Evolutionary conservation across 2,888 invertebrate species (phyloP), one percentile per base, ranked within the genome.

Genomic region (Spodoptera littoralis): DNA sequence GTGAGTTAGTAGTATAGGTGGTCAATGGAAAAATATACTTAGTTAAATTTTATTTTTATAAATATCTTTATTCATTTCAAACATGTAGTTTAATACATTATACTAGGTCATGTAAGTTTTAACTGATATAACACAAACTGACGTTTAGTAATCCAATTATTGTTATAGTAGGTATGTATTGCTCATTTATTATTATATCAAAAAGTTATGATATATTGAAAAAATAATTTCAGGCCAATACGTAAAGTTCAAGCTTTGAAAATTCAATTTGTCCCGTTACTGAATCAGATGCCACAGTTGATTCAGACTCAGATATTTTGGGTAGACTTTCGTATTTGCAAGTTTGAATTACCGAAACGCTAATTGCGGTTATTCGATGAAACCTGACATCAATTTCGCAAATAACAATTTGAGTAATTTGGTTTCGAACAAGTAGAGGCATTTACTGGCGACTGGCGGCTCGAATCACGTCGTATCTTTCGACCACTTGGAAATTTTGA

Each of bases 341-440:
- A 82, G 78, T 83, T 81, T 78, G 77, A 84, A 84, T 82, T 80
- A 79, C 65, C 66, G 71, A 62, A 79, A 77, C 70, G 76, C 79
- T 82, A 81, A 83, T 83, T 82, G 80, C 76, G 82, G 81, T 80
- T 84, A 84, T 83, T 78, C 71, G 75, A 80, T 70, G 79, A 80
- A 86, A 84, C 76, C 81, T 82, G 80, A 83, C 84, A 83, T 83
- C 80, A 80, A 86, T 85, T 85, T 84, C 63, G 73, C 80, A 83
- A 87, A 85, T 87, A 85, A 84, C 82, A 84, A 86, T 87, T 87
- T 83, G 73, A 80, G 80, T 84, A 82, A 86, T 84, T 87, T 84
- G 47, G 81, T 84, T 85, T 82, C 62, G 60, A 67, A 59, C 58
- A 55, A 72, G 59, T 58, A 62, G 51, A 71, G 71, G 65, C 60